Base-by-base conservation (phyloP, 2,888 invertebrate genomes). In the Heliothis peltigera region DNA sequence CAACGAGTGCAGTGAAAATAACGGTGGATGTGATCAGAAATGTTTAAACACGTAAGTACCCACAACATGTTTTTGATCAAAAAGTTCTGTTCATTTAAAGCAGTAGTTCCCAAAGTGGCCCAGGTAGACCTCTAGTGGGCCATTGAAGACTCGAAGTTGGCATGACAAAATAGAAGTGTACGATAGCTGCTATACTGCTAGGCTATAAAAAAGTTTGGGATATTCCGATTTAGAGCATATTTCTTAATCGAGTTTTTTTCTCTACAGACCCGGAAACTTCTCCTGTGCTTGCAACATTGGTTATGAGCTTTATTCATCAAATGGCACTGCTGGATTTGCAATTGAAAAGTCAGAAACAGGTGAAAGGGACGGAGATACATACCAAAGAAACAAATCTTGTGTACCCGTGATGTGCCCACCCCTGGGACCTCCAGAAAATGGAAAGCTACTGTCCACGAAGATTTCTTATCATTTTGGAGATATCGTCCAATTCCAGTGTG, bases 1-100 rank as follows among this genome's bases (percentile, higher is more conserved):
- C 48, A 98, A 99, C 84, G 98, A 99, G 88, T 99, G 98, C 86
- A 96, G 96, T 48, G 96, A 96, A 32, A 97, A 97, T 77, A 98
- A 98, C 84, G 98, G 98, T 15, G 98, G 98, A 17, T 99, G 98
- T 89, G 98, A 98, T 84, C 98, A 98, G 84, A 98, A 98, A 91
- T 99, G 98, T 91, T 95, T 98, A 47, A 99, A 98, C 87, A 96
- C 95, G 96, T 96, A 89, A 91, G 94, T 91, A 51, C n/a, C n/a
- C n/a, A n/a, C n/a, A n/a, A n/a, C n/a, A n/a, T n/a, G n/a, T n/a
- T 10, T n/a, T 15, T 43, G 5, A 12, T 35, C 4, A 25, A 39
- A 6, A 2, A 6, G 8, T 0, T 39, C n/a, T n/a, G n/a, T n/a
- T n/a, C n/a, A n/a, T n/a, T n/a, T n/a, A n/a, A n/a, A n/a, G n/a